Evolutionary conservation across 2,113 vertebrate genomes (phyloP).

Genomic region (Gyps fulvus): DNA sequence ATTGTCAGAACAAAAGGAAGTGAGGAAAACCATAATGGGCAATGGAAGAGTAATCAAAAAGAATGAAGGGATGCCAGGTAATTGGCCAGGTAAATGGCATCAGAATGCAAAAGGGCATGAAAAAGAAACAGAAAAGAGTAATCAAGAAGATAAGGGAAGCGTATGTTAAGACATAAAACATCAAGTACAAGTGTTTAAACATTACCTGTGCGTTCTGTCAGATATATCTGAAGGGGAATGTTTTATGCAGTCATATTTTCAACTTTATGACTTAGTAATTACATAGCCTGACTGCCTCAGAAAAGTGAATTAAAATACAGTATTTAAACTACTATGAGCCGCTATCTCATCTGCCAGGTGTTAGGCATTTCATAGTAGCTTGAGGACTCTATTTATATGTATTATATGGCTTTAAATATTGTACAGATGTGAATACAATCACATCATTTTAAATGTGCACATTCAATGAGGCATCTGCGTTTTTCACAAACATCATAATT

Average conservation of each 20-base stretch:
- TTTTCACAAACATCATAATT: constrained; percentile 46
- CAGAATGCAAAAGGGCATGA: background rate
- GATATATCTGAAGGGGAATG: constrained; percentile 48
- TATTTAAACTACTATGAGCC: constrained; percentile 65
- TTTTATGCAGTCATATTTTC: constrained; percentile 57
- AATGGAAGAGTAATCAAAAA: background rate
- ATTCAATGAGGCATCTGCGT: constrained; percentile 17
- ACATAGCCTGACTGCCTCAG: constrained; percentile 50
- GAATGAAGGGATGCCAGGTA: background rate
- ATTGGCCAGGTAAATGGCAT: background rate
- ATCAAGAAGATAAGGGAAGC: background rate
- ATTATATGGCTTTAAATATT: constrained; percentile 67
- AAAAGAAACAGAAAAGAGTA: background rate
- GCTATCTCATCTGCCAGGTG: constrained; percentile 70
- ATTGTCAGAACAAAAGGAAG: background rate
- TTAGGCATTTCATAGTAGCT: constrained; percentile 53
- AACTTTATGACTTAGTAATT: constrained; percentile 68
- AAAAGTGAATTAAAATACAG: constrained; percentile 72
- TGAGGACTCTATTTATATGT: constrained; percentile 55
- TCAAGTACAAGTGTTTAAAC: constrained; percentile 35
- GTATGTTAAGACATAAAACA: background rate
- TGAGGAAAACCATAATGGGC: background rate
- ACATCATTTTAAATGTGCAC: background rate
- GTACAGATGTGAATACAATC: constrained; percentile 54
- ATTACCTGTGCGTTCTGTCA: constrained; percentile 31